These are phyloP conservation scores for Ginglymostoma cirratum DNA, from an alignment of 2,113 vertebrate genomes.

Conservation along the genomic window DNA sequence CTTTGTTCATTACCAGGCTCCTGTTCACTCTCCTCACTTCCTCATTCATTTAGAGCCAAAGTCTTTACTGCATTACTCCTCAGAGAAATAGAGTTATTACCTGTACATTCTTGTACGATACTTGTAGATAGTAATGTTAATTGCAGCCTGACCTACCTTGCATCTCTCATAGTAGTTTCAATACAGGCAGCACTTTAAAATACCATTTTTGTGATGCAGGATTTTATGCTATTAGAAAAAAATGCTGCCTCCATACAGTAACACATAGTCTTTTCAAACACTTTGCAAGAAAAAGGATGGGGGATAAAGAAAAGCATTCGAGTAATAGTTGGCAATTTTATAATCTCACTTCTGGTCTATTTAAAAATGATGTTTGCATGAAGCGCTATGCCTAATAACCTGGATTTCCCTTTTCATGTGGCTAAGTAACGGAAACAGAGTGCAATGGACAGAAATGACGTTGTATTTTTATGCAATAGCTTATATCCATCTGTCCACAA, in stretches of 20 bases:
- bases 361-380: background rate
- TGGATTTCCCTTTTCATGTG: background rate
- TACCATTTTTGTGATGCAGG: background rate
- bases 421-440: background rate
- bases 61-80: background rate
- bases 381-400: background rate
- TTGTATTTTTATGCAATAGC: conserved; percentile 8
- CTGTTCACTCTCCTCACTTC: background rate
- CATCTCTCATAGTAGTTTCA: background rate
- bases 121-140: background rate
- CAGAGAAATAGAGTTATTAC: background rate
- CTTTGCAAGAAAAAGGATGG: background rate
- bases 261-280: background rate
- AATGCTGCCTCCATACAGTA: background rate
- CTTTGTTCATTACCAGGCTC: background rate
- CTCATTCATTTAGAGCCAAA: background rate
- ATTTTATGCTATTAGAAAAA: background rate
- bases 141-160: background rate
- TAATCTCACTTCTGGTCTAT: background rate
- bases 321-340: background rate
- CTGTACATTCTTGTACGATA: background rate
- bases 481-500: background rate
- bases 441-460: background rate
- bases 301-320: background rate
- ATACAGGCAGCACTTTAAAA: background rate